Percentiles rank a stretch among this genome's conserved stretches.
Conservation (phyloP, 2,888 invertebrate species). For the Dolichomitus sp. region DNA sequence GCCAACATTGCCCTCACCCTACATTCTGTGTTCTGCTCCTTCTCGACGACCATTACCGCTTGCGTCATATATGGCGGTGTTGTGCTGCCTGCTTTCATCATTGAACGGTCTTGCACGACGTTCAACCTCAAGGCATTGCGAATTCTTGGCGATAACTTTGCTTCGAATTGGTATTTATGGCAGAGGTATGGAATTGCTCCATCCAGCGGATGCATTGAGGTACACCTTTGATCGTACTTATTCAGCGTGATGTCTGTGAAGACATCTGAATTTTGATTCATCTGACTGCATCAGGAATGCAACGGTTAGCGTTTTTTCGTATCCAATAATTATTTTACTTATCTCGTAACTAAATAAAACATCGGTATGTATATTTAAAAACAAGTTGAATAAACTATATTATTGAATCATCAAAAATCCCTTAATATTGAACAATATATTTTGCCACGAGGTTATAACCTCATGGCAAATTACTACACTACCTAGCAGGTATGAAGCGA, state of each 20-base stretch:
- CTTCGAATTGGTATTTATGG: slow-evolving; percentile 1
- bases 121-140: not conserved
- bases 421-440: too few species aligned
- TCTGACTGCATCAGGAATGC: not conserved
- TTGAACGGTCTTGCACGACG: slow-evolving; percentile 21
- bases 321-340: too few species aligned
- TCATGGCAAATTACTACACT: too few species aligned
- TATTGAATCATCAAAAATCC: too few species aligned
- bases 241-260: not conserved
- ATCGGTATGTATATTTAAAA: too few species aligned
- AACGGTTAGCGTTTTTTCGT: too few species aligned
- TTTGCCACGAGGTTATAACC: too few species aligned
- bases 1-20: slow-evolving; percentile 18
- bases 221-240: not conserved
- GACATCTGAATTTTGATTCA: not conserved
- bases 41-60: slow-evolving; percentile 26
- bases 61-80: not conserved
- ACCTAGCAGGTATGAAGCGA: too few species aligned
- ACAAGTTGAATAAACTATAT: too few species aligned
- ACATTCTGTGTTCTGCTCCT: slow-evolving; percentile 1
- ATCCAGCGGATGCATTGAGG: not conserved
- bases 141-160: not conserved
- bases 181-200: not conserved
- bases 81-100: slow-evolving; percentile 32
- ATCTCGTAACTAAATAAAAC: too few species aligned